Base-by-base conservation (phyloP, 2,797 vertebrate species). In the Xerus rutilus region DNA sequence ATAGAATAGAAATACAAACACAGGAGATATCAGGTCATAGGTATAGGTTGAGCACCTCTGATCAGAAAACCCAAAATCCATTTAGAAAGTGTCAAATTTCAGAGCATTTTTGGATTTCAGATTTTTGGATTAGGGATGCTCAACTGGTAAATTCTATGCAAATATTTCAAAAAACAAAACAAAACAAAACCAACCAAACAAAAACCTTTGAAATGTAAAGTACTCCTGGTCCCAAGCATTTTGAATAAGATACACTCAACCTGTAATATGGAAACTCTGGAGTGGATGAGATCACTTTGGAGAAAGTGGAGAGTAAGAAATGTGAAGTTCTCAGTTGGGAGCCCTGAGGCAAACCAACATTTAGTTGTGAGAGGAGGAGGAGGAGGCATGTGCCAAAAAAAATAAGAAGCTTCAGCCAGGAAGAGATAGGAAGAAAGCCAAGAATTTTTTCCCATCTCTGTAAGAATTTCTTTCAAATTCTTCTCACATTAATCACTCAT, bases 381-480 rank as follows among this genome's bases (percentile, higher is more conserved):
- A 59, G 23, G 57, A 59, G 23, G n/a, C 62, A 49, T 28, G 14
- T 64, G 83, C 89, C 90, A 96, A 91, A 35, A 43, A 95, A 96
- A 97, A 84, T 67, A 79, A 49, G 64, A 1, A 91, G 70, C 82
- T 88, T 35, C 64, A 82, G 90, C 69, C 95, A 96, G 81, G 85
- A 88, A 45, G 47, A 91, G 88, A 98, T 13, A 96, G 91, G 78
- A 93, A 89, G 69, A 62, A 88, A 95, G 93, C 86, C 94, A 91
- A 91, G 83, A 73, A 82, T 28, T 78, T 9, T 67, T 96, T 94
- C 64, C 62, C 89, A 82, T 96, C 69, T 92, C 32, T 35, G 0
- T 70, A 91, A 89, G 32, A 92, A 91, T 94, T 88, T 86, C 59
- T 86, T 97, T 95, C 57, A 92, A 82, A 91, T 96, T 96, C 82